Evolutionary conservation across 2,888 invertebrate genomes (phyloP).

Genomic region (Carcina quercana): DNA sequence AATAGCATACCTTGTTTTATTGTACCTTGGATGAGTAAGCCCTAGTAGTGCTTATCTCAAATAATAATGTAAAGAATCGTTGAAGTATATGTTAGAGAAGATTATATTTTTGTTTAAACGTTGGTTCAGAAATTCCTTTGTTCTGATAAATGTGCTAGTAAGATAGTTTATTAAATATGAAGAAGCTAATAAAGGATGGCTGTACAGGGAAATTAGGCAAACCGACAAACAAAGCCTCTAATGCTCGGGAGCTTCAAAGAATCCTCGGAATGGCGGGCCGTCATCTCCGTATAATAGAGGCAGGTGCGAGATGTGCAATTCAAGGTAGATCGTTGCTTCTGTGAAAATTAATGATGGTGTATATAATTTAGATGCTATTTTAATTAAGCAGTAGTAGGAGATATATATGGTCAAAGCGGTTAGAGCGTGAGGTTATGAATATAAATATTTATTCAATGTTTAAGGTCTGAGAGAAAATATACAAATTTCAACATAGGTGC

Average conservation of each 20-base stretch:
- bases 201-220: constrained; percentile 51
- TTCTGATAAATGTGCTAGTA: no score
- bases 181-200: no score
- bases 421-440: neutral
- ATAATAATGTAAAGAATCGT: no score
- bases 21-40: no score
- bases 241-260: constrained; percentile 24
- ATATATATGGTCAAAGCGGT: neutral
- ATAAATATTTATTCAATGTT: neutral
- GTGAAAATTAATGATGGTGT: no score
- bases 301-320: constrained; percentile 21
- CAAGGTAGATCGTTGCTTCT: constrained; percentile 5
- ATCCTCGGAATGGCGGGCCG: constrained; percentile 26
- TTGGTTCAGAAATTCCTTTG: no score
- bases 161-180: no score
- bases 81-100: no score
- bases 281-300: constrained; percentile 24
- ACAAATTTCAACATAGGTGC: neutral
- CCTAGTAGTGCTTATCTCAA: no score
- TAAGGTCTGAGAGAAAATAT: no score
- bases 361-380: constrained; percentile 3
- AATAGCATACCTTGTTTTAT: no score
- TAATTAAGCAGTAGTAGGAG: constrained; percentile 7
- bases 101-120: no score
- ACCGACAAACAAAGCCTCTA: constrained; percentile 35